Conservation (phyloP, 2,113 vertebrate species). For the Brienomyrus brachyistius region DNA sequence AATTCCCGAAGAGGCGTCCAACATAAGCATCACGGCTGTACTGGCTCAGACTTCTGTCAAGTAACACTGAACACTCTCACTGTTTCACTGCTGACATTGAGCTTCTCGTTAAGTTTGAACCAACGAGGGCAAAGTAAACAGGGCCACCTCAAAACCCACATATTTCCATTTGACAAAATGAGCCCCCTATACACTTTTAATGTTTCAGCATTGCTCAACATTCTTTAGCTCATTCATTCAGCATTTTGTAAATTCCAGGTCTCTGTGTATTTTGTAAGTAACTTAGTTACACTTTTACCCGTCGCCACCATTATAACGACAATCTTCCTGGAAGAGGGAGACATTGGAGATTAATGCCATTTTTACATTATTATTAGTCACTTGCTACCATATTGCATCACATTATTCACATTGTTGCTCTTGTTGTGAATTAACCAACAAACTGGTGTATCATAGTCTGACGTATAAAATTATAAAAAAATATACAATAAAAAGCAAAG, state of each 20-base stretch:
- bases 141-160: constrained; percentile 38
- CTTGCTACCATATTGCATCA: neutral
- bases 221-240: constrained; percentile 23
- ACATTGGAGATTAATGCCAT: neutral
- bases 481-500: too few relatives aligned
- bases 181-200: constrained; percentile 25
- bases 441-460: neutral
- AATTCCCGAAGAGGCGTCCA: constrained; percentile 58
- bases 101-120: constrained; percentile 55
- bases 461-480: too few relatives aligned
- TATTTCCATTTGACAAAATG: constrained; percentile 42
- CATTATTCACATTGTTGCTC: neutral
- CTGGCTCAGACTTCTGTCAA: constrained; percentile 62
- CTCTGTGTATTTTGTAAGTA: neutral
- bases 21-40: constrained; percentile 58
- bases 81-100: constrained; percentile 50
- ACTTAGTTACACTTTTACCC: neutral
- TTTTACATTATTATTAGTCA: neutral
- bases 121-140: constrained; percentile 52
- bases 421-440: neutral
- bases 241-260: constrained; percentile 16
- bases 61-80: constrained; percentile 48
- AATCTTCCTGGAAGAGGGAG: neutral
- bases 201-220: constrained; percentile 15
- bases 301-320: neutral